Base-by-base conservation (phyloP, 2,797 vertebrate species). In the Eupleurogrammus muticus region DNA sequence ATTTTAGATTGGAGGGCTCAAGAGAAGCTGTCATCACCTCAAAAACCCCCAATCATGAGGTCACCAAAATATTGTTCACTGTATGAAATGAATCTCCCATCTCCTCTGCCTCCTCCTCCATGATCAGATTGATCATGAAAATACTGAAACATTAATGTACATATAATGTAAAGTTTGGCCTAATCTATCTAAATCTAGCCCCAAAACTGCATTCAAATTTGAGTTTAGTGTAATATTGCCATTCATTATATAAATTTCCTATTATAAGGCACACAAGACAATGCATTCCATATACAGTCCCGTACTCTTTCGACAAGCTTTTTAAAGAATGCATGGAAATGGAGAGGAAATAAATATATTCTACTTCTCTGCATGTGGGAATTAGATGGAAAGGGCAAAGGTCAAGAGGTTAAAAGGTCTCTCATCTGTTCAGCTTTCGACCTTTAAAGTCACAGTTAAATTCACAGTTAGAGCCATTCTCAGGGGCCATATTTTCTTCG, bases 381-480 rank as follows among this genome's bases (percentile, higher is more conserved):
- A 52, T 58, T 32, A 60, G 44, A 49, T 14, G 16, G 16, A 61
- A 13, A 64, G 52, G 13, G 12, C 20, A 68, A 50, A 23, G 36
- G 57, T 66, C 59, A 61, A 58, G 14, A 61, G 44, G 52, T 28
- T 40, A 38, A 21, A 74, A 66, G 52, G 74, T 78, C 35, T 73
- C 17, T 49, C 24, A n/a, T 23, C 42, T 42, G 5, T 80, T 20
- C 80, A 58, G 73, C 66, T 66, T 83, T 68, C 86, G 77, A 83
- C 73, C 81, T 65, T 70, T 48, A 36, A 19, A 48, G 70, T 35
- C 36, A 61, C 12, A 38, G 46, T 56, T 66, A 44, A 65, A 55
- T 57, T 79, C 32, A 66, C 52, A 50, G 28, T 52, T 46, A 17
- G 59, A 32, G 48, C 60, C 17, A 9, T 60, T 46, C 40, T 58